A percentile compares a stretch with the other conserved stretches of the same genome.
These are phyloP conservation scores for Blastobasis adustella DNA, from an alignment of 2,888 invertebrate species.

Conservation along the genomic window DNA sequence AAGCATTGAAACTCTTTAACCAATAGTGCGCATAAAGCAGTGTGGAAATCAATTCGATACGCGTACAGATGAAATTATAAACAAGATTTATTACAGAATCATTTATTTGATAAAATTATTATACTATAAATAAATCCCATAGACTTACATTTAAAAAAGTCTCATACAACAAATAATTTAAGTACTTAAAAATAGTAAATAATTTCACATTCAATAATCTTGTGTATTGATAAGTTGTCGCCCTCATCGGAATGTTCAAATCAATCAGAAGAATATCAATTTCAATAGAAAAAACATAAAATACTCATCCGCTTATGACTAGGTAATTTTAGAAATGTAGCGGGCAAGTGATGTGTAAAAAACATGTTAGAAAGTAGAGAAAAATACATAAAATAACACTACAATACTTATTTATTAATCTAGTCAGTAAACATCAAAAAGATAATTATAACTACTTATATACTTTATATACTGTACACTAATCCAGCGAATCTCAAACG, in stretches of 20 bases:
- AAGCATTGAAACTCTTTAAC: no score
- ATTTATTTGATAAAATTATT: slow-evolving; percentile 29
- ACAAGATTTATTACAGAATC: slow-evolving; percentile 19
- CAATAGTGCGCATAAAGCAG: no score
- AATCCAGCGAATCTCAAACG: slow-evolving; percentile 65
- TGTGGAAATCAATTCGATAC: no score
- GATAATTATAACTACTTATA: slow-evolving; percentile 7
- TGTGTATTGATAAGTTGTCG: background rate
- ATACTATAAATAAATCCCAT: slow-evolving; percentile 25
- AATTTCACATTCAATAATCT: background rate
- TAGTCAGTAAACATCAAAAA: slow-evolving; percentile 15
- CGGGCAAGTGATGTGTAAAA: slow-evolving; percentile 36
- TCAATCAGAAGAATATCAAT: slow-evolving; percentile 4
- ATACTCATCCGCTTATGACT: slow-evolving; percentile 55
- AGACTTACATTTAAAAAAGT: slow-evolving; percentile 20
- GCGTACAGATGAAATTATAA: no score
- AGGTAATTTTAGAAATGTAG: slow-evolving; percentile 49
- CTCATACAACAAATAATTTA: slow-evolving; percentile 52
- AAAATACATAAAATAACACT: background rate
- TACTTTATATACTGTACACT: slow-evolving; percentile 42
- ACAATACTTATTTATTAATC: slow-evolving; percentile 6
- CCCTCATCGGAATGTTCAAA: background rate
- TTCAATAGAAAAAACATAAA: slow-evolving; percentile 6
- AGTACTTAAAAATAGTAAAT: slow-evolving; percentile 33
- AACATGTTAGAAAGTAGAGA: background rate